phyloP scores from a whole-genome alignment of 1,140 invertebrate species.

The Bombus ignitus region DNA sequence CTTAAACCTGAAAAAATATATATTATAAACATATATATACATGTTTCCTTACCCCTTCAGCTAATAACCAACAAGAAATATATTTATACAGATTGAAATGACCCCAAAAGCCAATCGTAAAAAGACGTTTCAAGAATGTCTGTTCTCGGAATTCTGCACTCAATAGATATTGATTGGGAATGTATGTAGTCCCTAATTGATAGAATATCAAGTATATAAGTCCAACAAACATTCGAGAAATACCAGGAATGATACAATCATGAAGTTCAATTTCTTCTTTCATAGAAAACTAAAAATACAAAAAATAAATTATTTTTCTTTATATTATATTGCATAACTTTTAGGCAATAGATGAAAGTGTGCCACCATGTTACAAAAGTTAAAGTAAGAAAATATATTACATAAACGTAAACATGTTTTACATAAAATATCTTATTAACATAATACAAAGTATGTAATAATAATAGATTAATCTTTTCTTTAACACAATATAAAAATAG shows the following conservation, averaged over 20 bases:
- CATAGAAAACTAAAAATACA: slow-evolving; percentile 57
- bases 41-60: slow-evolving; percentile 88
- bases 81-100: slow-evolving; percentile 94
- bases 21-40: not conserved
- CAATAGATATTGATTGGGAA: slow-evolving; percentile 89
- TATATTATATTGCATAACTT: not conserved
- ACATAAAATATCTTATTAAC: not conserved
- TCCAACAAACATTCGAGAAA: slow-evolving; percentile 85
- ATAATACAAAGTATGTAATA: not conserved
- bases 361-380: too few species aligned
- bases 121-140: slow-evolving; percentile 86
- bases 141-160: slow-evolving; percentile 85
- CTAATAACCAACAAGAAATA: slow-evolving; percentile 94
- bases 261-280: slow-evolving; percentile 66
- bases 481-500: not conserved
- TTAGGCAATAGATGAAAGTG: too few species aligned
- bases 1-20: too few species aligned
- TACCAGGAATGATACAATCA: slow-evolving; percentile 82
- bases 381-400: too few species aligned
- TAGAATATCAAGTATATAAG: slow-evolving; percentile 89
- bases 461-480: not conserved
- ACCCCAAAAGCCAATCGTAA: slow-evolving; percentile 91
- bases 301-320: not conserved
- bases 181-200: slow-evolving; percentile 87
- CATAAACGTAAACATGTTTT: too few species aligned